Evolutionary conservation across 2,888 invertebrate species (phyloP).

Genomic region (Drosophila buzzatii): DNA sequence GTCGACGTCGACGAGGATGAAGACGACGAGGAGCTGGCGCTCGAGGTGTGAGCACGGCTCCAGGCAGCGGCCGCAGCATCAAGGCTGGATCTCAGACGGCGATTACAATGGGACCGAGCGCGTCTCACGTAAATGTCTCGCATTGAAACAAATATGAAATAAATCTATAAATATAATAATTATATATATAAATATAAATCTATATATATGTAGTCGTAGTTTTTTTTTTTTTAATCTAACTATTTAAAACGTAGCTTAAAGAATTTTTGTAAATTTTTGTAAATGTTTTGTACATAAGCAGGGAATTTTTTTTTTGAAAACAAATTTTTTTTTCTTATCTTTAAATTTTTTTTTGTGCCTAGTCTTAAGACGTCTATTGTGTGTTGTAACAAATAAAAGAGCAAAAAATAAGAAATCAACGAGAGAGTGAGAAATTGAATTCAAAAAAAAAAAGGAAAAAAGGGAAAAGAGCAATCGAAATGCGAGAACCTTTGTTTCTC

Average conservation of each 20-base stretch:
- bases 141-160: slow-evolving; percentile 40
- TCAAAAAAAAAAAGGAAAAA: too few relatives aligned
- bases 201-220: slow-evolving; percentile 7
- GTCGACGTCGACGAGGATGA: slow-evolving; percentile 34
- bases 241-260: slow-evolving; percentile 53
- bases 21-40: slow-evolving; percentile 45
- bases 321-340: slow-evolving; percentile 32
- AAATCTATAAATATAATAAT: background rate
- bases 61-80: background rate
- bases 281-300: slow-evolving; percentile 73
- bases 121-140: slow-evolving; percentile 31
- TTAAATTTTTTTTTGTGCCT: slow-evolving; percentile 64
- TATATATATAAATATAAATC: slow-evolving; percentile 1
- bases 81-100: slow-evolving; percentile 66
- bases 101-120: slow-evolving; percentile 19
- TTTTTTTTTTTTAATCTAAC: slow-evolving; percentile 50
- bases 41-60: slow-evolving; percentile 55
- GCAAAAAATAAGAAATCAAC: slow-evolving; percentile 29
- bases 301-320: slow-evolving; percentile 27
- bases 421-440: slow-evolving; percentile 27
- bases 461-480: slow-evolving; percentile 42
- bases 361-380: slow-evolving; percentile 71
- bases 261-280: slow-evolving; percentile 73
- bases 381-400: slow-evolving; percentile 68
- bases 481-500: slow-evolving; percentile 37